A percentile compares a stretch with the other conserved stretches of the same genome.
Evolutionary conservation across 2,797 vertebrate genomes (phyloP).

Genomic region (Nasua narica): DNA sequence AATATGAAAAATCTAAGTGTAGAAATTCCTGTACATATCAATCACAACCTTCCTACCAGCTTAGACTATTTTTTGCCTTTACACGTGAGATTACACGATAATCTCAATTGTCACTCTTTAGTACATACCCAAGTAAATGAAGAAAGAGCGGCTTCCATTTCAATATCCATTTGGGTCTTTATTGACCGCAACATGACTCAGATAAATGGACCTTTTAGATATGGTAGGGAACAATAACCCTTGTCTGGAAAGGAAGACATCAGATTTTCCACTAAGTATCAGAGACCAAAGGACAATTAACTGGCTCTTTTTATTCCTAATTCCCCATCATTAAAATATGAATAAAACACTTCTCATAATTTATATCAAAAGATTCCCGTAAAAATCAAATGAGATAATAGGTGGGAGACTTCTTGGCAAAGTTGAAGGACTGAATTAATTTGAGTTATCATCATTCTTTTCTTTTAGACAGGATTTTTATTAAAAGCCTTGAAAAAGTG

Average conservation of each 20-base stretch:
- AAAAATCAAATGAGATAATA: conserved; percentile 52
- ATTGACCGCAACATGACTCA: background rate
- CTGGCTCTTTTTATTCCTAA: background rate
- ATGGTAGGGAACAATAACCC: background rate
- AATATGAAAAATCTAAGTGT: background rate
- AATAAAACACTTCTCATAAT: conserved; percentile 15
- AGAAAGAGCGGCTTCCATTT: background rate
- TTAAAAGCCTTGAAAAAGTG: conserved; percentile 28
- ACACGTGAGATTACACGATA: background rate
- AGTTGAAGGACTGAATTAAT: conserved; percentile 43
- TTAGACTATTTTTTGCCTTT: background rate
- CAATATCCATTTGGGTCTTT: background rate
- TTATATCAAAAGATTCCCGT: conserved; percentile 27
- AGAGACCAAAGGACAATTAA: background rate
- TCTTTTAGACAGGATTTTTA: conserved; percentile 34
- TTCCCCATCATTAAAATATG: background rate
- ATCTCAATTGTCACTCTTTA: background rate
- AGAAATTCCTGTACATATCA: background rate
- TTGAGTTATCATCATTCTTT: background rate
- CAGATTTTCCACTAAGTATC: background rate
- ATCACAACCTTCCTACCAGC: background rate
- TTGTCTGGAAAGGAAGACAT: background rate
- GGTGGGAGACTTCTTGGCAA: conserved; percentile 29
- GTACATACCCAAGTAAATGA: background rate
- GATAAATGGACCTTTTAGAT: background rate